Evolutionary conservation across 2,113 vertebrate genomes (phyloP), one percentile per base, ranked within the genome.

Genomic region (Vidua macroura): DNA sequence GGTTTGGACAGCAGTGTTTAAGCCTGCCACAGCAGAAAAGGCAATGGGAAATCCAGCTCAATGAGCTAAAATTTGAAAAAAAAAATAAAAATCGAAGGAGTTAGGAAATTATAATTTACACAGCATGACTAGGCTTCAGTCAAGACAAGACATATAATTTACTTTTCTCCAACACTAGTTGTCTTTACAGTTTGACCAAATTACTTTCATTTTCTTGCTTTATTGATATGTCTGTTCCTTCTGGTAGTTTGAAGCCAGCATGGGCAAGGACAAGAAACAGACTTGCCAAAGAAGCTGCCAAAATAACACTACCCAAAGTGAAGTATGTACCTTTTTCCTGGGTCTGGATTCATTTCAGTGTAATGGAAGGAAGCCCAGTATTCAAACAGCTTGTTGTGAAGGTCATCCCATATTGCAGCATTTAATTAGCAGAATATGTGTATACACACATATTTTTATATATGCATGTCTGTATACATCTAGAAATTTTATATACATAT

Each of bases 371-470:
- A 90, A 82, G 86, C 85, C 83, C 72, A 59, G 79, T 66, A 83
- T 59, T 43, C 75, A 95, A 86, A 56, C 44, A 93, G 94, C 94
- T 96, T 77, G 68, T 67, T 83, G 64, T 83, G 90, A 96, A 95
- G 82, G 90, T 94, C 87, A 94, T 75, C 39, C 48, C 4, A 6
- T 70, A 80, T 16, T 70, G 56, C 66, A 92, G 67, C 3, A 0
- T 77, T 83, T 93, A 96, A 95, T 92, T 95, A 94, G 64, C 51
- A 64, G 49, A 20, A 24, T 8, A 44, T 22, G 75, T n/a, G 30
- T 14, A 79, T 5, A n/a, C 2, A n/a, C 4, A 66, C 12, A 35
- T 16, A 16, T 7, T 51, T 21, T 24, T 63, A n/a, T 59, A 31
- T 53, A 62, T 46, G 9, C n/a, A 5, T 24, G 18, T 22, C 59